A percentile compares a stretch with the other conserved stretches of the same genome.
These are phyloP conservation scores for Graptemys geographica DNA, from an alignment of 2,797 vertebrate species.

Conservation along the genomic window DNA sequence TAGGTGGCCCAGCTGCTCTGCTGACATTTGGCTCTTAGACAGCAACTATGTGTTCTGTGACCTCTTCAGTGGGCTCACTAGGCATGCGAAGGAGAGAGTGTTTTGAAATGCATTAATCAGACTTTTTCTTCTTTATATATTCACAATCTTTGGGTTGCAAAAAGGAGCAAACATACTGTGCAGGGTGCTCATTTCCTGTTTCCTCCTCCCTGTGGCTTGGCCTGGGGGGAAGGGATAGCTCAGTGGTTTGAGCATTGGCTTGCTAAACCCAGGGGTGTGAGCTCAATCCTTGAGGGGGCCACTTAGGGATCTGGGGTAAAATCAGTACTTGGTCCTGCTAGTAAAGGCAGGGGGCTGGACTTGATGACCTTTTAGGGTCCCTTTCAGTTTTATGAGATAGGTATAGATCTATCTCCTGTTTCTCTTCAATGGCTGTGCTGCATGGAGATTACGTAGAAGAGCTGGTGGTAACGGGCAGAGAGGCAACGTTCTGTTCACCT, in stretches of 20 bases:
- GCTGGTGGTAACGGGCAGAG: not conserved
- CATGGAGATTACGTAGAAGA: not conserved
- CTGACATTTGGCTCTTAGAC: not conserved
- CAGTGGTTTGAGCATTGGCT: too few species aligned
- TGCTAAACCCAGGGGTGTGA: too few species aligned
- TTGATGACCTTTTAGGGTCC: too few species aligned
- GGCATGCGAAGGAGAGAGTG: not conserved
- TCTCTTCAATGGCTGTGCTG: not conserved
- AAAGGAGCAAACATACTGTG: not conserved
- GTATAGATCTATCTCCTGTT: not conserved
- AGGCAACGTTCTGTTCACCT: not conserved
- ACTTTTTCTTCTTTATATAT: fast-evolving
- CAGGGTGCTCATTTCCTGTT: not conserved
- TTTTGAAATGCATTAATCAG: not conserved
- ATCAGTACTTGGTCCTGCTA: too few species aligned
- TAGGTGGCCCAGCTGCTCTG: conserved; percentile 10
- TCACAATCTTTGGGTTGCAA: not conserved
- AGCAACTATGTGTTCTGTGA: not conserved
- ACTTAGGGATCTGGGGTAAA: too few species aligned
- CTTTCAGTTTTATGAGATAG: too few species aligned
- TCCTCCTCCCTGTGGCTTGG: not conserved
- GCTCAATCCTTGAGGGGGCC: too few species aligned
- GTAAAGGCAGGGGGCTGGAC: too few species aligned
- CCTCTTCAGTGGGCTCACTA: not conserved
- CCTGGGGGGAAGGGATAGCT: not conserved